Conservation (phyloP, 2,113 vertebrate species). For the Opisthocomus hoazin region DNA sequence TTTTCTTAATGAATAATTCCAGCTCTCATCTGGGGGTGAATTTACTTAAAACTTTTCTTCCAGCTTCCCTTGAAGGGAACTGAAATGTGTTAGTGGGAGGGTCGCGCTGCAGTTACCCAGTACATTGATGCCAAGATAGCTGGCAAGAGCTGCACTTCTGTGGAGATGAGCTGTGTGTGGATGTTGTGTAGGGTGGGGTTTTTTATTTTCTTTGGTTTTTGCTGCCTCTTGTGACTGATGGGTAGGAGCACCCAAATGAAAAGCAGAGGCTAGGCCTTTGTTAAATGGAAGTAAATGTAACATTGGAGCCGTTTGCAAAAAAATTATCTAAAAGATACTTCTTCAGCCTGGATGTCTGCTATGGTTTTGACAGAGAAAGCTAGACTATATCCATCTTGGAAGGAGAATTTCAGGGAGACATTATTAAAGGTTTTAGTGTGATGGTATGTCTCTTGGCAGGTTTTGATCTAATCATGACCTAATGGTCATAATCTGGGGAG, state of each 20-base stretch:
- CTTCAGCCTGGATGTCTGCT: not conserved
- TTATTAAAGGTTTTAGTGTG: not conserved
- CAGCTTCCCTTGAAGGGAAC: not conserved
- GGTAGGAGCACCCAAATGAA: not conserved
- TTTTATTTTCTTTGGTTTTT: not conserved
- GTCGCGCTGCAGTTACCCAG: not conserved
- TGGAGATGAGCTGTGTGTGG: not conserved
- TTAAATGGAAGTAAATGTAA: not conserved
- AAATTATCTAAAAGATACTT: not conserved
- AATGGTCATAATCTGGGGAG: not conserved
- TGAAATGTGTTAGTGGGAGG: not conserved
- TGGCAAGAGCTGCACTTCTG: not conserved
- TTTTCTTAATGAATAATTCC: not conserved
- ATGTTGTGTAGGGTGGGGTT: not conserved
- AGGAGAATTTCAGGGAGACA: not conserved
- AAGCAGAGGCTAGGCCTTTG: not conserved
- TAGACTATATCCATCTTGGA: not conserved
- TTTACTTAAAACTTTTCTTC: not conserved
- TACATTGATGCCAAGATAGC: not conserved
- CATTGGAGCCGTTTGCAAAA: not conserved
- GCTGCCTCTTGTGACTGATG: not conserved
- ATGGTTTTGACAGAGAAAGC: not conserved
- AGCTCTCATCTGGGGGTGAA: not conserved
- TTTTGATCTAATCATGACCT: not conserved
- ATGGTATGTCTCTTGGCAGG: not conserved